Base-by-base conservation (phyloP, 2,888 invertebrate species). In the Spilarctia lutea region DNA sequence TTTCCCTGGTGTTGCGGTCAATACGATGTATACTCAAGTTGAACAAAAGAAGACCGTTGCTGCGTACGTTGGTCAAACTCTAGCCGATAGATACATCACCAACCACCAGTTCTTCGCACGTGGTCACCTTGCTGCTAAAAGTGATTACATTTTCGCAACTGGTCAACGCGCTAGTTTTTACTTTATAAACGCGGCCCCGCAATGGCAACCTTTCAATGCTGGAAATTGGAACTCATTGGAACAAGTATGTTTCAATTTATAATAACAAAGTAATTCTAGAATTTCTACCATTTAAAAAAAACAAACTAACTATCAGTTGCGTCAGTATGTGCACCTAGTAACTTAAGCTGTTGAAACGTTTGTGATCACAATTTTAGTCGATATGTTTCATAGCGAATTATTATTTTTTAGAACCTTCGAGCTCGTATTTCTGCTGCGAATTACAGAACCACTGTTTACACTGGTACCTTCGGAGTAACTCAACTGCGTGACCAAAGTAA, bases 121-220 rank as follows among this genome's bases (percentile, higher is more conserved):
- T 68, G 97, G 97, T 6, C 97, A 97, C 84, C 90, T 97, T 65
- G 91, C 96, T 0, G 97, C 97, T 3, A 97, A 96, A 85, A 96
- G 95, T 20, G 97, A 97, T 88, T 97, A 96, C 81, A 91, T 97
- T n/a, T 97, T 95, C 81, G 96, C 96, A 0, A 90, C 96, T 13
- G 96, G 96, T 65, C 97, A 97, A 83, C 91, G 94, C 0, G 89
- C 96, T 0, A 96, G 96, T 0, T 97, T 97, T 89, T 97, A 96
- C 88, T 97, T 96, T 84, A 91, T 97, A 70, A 97, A 97, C 85
- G 96, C 96, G 1, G 96, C 96, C 2, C 97, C 97, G 1, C 97
- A 97, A 81, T 97, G 97, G 97, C 96, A 97, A 75, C 93, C 93
- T 0, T 96, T 97, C 84, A 97, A 97, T 80, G 96, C 90, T 75